phyloP scores from a whole-genome alignment of 2,113 vertebrate species.

The Antidorcas marsupialis region DNA sequence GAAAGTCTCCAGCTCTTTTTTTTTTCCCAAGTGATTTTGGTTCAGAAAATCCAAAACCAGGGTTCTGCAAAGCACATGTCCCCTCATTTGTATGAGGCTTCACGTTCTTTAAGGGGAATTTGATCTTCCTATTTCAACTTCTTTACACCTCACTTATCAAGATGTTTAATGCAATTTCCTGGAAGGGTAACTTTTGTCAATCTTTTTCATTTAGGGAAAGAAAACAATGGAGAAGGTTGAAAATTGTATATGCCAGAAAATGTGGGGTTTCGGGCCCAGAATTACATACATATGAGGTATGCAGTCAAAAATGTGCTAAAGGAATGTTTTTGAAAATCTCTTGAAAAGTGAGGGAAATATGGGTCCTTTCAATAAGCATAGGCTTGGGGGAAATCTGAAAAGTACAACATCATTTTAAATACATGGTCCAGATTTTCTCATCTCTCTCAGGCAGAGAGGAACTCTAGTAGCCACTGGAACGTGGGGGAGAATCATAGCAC shows the following conservation, averaged over 20 bases:
- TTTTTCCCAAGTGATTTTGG: slow-evolving; percentile 22
- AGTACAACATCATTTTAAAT: too few species aligned
- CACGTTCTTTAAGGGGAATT: neutral
- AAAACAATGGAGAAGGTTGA: neutral
- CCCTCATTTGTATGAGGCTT: neutral
- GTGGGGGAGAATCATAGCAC: rapidly evolving
- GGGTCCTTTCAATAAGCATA: neutral
- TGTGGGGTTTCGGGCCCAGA: neutral
- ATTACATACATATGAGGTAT: neutral
- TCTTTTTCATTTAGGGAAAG: neutral
- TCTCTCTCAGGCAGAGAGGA: neutral
- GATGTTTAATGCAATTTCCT: neutral
- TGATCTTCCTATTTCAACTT: neutral
- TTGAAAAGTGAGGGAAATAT: neutral
- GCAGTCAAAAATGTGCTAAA: neutral
- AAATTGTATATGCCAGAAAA: neutral
- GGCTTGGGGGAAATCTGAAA: neutral
- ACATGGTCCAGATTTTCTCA: neutral
- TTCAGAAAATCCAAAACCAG: slow-evolving; percentile 24
- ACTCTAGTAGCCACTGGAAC: rapidly evolving
- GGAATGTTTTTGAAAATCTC: neutral
- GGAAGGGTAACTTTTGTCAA: neutral
- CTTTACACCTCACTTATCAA: slow-evolving; percentile 17
- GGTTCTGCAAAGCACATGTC: neutral
- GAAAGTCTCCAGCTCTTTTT: slow-evolving; percentile 32